Percentiles rank a stretch among this genome's conserved stretches.
Evolutionary conservation across 2,113 vertebrate species (phyloP).

Genomic region (Neomonachus schauinslandi): DNA sequence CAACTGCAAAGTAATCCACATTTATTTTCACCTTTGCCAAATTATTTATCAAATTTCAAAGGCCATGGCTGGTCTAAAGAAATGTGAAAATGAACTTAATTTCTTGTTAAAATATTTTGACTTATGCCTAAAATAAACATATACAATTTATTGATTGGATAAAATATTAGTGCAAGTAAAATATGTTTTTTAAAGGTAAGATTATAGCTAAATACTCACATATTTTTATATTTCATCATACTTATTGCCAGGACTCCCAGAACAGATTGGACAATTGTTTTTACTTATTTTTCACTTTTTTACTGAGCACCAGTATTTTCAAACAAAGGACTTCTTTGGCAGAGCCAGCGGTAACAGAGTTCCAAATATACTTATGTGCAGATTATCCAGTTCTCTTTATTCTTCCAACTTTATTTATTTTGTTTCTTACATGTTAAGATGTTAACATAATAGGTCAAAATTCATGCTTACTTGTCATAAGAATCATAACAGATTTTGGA

Average conservation of each 20-base stretch:
- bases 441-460: not conserved
- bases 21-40: not conserved
- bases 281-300: not conserved
- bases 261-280: not conserved
- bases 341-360: not conserved
- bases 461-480: not conserved
- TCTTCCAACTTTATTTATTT: not conserved
- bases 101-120: conserved; percentile 1
- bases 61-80: not conserved
- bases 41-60: conserved; percentile 40
- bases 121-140: not conserved
- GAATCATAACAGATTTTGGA: not conserved
- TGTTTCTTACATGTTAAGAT: not conserved
- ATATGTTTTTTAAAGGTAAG: not conserved
- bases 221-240: not conserved
- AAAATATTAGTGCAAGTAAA: not conserved
- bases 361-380: not conserved
- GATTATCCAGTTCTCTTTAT: not conserved
- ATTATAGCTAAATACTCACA: not conserved
- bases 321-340: not conserved
- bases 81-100: not conserved
- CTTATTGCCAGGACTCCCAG: not conserved
- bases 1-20: conserved; percentile 31
- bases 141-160: not conserved
- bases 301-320: not conserved